Evolutionary conservation across 1,140 invertebrate species (phyloP), one percentile per base, ranked within the genome.

Genomic region (Lordiphosa clarofinis): DNA sequence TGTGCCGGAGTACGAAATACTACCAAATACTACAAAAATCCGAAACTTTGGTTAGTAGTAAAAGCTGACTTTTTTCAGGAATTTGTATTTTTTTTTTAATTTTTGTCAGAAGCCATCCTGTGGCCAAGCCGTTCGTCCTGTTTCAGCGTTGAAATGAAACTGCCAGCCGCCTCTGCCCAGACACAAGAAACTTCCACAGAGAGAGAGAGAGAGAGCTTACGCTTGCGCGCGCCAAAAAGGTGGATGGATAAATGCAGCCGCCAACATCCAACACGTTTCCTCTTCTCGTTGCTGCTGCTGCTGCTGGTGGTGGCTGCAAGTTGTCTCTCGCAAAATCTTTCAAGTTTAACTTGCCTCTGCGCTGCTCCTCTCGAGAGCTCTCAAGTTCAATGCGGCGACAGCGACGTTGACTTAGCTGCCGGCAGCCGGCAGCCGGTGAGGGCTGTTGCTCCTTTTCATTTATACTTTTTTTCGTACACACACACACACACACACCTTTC

Each of bases 141-240:
- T 61, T 57, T 62, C 50, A 82, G 63, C 60, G 63, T 60, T 61
- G n/a, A 65, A 75, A 61, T 42, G 33, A 47, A 82, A 81, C 72
- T 81, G 76, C 39, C 52, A 24, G 35, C 37, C 19, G 40, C n/a
- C n/a, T 42, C 40, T 40, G 60, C 39, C 44, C 33, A 47, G 64
- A 55, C 74, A 59, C 54, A 28, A 28, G 44, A 74, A 81, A 74
- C 28, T 71, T 81, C 52, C 40, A 81, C 59, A 64, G 68, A 69
- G 44, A 33, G n/a, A 47, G 63, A n/a, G 35, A 55, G 42, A 53
- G 35, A 9, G 63, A 75, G 65, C 72, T 74, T 75, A 69, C 63
- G 63, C 74, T 73, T 79, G 74, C 74, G 74, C 71, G 71, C 74
- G 74, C 74, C 65, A 79, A 73, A 79, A 61, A 37, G 62, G 55